Evolutionary conservation across 2,797 vertebrate species (phyloP).

Genomic region (Chromis chromis): DNA sequence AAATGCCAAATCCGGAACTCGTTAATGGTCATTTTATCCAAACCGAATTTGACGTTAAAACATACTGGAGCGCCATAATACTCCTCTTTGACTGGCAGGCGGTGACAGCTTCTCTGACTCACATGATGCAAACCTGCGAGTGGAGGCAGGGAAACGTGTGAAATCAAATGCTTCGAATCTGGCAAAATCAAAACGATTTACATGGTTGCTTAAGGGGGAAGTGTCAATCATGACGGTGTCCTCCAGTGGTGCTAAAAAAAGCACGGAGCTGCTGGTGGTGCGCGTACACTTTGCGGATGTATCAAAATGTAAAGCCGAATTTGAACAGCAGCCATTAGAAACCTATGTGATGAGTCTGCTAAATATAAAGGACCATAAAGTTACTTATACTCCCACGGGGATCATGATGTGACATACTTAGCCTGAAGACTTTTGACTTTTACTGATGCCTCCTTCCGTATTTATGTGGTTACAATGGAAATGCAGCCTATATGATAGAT

Average conservation of each 20-base stretch:
- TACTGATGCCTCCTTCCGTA: conserved; percentile 32
- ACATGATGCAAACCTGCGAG: conserved; percentile 51
- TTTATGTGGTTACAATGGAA: conserved; percentile 43
- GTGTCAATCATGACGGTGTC: conserved; percentile 59
- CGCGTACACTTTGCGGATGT: conserved; percentile 1
- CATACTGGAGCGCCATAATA: conserved; percentile 32
- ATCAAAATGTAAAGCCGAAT: background rate
- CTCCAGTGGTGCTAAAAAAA: conserved; percentile 47
- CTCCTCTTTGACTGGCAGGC: conserved; percentile 48
- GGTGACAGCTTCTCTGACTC: conserved; percentile 58
- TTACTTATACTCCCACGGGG: background rate
- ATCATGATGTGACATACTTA: conserved; percentile 9
- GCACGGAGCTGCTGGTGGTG: background rate
- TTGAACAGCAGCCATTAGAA: background rate
- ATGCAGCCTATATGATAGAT: conserved; percentile 48
- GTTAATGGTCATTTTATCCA: conserved; percentile 17
- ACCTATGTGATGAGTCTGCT: background rate
- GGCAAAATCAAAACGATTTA: conserved; percentile 43
- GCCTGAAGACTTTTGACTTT: conserved; percentile 31
- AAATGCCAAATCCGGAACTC: background rate
- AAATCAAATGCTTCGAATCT: conserved; percentile 58
- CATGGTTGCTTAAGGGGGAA: conserved; percentile 45
- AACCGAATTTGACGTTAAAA: conserved; percentile 34
- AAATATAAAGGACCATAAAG: conserved; percentile 1
- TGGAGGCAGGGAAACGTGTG: conserved; percentile 49